Percentiles rank a stretch among this genome's conserved stretches.
Conservation (phyloP, 2,113 vertebrate genomes). For the Lepus europaeus region DNA sequence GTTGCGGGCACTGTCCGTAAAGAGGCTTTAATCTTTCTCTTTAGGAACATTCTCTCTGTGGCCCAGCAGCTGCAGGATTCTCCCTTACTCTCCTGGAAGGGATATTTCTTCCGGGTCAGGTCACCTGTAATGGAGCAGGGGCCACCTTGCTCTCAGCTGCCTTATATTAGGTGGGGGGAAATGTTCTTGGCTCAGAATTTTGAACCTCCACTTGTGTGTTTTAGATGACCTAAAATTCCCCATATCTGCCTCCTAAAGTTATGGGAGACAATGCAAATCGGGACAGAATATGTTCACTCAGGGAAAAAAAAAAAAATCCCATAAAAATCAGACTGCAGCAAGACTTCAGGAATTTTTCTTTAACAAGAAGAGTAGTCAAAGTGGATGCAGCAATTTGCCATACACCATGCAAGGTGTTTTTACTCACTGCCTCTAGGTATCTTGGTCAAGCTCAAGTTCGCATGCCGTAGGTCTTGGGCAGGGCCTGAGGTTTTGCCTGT, state of each 20-base stretch:
- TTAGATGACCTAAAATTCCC: background rate
- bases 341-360: background rate
- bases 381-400: background rate
- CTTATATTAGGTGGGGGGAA: accelerated
- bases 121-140: background rate
- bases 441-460: background rate
- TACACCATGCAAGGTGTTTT: background rate
- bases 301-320: background rate
- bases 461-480: background rate
- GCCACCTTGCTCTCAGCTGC: background rate
- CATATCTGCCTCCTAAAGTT: background rate
- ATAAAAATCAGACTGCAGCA: background rate
- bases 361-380: background rate
- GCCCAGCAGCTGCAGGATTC: accelerated
- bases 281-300: background rate
- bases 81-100: background rate
- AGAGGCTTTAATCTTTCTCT: background rate
- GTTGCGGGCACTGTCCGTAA: background rate
- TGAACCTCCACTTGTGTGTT: background rate
- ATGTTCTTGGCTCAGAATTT: background rate
- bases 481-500: background rate
- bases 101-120: background rate
- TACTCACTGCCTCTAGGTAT: background rate
- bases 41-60: background rate
- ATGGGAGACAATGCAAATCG: background rate